Evolutionary conservation across 2,888 invertebrate genomes (phyloP), one percentile per base, ranked within the genome.

Genomic region (Embidobia sp.): DNA sequence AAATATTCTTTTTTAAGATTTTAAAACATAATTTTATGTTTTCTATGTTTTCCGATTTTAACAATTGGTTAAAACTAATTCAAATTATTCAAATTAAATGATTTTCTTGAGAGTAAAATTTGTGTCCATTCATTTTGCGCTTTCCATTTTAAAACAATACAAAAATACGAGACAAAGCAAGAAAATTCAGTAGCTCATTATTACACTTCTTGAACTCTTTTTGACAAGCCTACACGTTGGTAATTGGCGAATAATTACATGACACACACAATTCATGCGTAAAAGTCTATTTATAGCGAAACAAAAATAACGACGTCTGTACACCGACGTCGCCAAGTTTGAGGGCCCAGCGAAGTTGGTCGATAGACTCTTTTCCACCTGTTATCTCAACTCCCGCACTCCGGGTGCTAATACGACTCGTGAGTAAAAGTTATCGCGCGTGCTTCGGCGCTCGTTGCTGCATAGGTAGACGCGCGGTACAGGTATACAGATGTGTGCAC

Each of bases 401-500:
- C 10, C 16, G 19, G 19, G 18, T 15, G 49, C 49, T 63, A 64
- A 64, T 51, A 33, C 26, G 40, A 27, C 37, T 16, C 33, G 11
- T 15, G 59, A 59, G 59, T 59, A 61, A 70, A 61, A 72, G 61
- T 72, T 63, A 61, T 49, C 44, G 44, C 59, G 48, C 49, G 57
- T 18, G 55, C 48, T 55, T 55, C 11, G 31, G 22, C 42, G 26
- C 11, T 40, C 10, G 27, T 44, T 16, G 13, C n/a, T 35, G 33
- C 11, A 11, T 42, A 51, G 33, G 59, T 61, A 44, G 64, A 22
- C 26, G 13, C 55, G 55, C 19, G 13, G 18, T 35, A 64, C 64
- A 51, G 69, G 70, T 77, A 66, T 53, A 74, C 18, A 57, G 40
- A 31, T 48, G 49, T 64, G 18, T 57, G 59, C 31, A 74, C 73